These are phyloP conservation scores for Neopipo cinnamomea DNA, from an alignment of 2,113 vertebrate genomes.

Conservation along the genomic window DNA sequence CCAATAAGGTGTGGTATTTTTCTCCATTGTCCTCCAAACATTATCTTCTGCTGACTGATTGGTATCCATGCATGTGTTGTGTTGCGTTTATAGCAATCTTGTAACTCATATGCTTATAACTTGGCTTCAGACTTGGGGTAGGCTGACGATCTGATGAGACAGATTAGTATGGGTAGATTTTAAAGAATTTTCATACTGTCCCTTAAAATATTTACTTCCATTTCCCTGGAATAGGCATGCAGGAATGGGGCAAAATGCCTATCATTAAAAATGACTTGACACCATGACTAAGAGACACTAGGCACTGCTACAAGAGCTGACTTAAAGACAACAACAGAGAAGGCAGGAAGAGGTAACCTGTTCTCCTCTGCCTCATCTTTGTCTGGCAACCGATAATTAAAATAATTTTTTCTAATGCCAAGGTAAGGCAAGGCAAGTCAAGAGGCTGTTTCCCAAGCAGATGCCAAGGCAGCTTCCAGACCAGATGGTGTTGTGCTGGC, in stretches of 20 bases:
- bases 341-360: not conserved
- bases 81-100: not conserved
- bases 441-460: slow-evolving; percentile 12
- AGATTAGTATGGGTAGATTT: not conserved
- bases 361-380: not conserved
- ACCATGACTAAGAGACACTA: not conserved
- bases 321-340: not conserved
- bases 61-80: not conserved
- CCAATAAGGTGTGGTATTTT: not conserved
- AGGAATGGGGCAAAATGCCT: not conserved
- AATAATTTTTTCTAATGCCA: not conserved
- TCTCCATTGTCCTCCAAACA: not conserved
- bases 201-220: not conserved
- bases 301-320: not conserved
- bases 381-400: not conserved
- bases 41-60: not conserved
- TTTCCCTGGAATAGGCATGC: not conserved
- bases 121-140: not conserved
- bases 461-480: slow-evolving; percentile 21
- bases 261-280: not conserved
- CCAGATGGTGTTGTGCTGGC: slow-evolving; percentile 36
- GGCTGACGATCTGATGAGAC: not conserved
- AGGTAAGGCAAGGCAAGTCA: not conserved
- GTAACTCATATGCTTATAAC: not conserved
- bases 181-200: not conserved